Evolutionary conservation across 2,797 vertebrate genomes (phyloP).

Genomic region (Ataeniobius toweri): DNA sequence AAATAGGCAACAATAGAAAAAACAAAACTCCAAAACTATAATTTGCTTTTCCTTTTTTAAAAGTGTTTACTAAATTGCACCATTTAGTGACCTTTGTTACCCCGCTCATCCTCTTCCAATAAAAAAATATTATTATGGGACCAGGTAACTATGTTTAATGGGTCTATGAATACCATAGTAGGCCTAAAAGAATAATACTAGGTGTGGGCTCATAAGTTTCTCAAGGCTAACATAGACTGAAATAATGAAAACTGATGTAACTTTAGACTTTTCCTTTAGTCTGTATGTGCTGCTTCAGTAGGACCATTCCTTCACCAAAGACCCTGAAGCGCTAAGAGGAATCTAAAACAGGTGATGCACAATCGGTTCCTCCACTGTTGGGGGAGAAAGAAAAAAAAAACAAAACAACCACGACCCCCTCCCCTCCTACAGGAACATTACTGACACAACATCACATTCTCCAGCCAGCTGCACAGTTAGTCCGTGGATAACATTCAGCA

Average conservation of each 20-base stretch:
- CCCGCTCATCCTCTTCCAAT: not conserved
- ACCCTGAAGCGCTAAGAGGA: constrained; percentile 64
- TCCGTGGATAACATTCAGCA: constrained; percentile 49
- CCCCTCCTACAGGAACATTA: constrained; percentile 67
- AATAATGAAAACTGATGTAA: constrained; percentile 16
- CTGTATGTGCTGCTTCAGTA: constrained; percentile 40
- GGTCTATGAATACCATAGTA: not conserved
- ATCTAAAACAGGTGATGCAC: constrained; percentile 82
- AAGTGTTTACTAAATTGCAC: not conserved
- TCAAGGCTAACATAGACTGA: constrained; percentile 8
- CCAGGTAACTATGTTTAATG: constrained; percentile 1
- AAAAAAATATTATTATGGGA: not conserved
- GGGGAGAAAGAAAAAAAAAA: constrained; percentile 71
- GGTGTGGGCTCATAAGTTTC: constrained; percentile 1
- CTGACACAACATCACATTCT: constrained; percentile 77
- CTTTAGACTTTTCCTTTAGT: constrained; percentile 32
- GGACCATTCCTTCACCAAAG: constrained; percentile 36
- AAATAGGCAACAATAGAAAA: not conserved
- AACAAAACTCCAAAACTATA: not conserved
- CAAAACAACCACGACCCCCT: constrained; percentile 62
- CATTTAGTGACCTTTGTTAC: not conserved
- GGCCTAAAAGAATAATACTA: not conserved
- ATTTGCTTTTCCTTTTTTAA: not conserved
- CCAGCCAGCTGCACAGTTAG: constrained; percentile 72
- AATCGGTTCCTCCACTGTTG: constrained; percentile 68